phyloP scores from a whole-genome alignment of 2,113 vertebrate species.

The Phycodurus eques region DNA sequence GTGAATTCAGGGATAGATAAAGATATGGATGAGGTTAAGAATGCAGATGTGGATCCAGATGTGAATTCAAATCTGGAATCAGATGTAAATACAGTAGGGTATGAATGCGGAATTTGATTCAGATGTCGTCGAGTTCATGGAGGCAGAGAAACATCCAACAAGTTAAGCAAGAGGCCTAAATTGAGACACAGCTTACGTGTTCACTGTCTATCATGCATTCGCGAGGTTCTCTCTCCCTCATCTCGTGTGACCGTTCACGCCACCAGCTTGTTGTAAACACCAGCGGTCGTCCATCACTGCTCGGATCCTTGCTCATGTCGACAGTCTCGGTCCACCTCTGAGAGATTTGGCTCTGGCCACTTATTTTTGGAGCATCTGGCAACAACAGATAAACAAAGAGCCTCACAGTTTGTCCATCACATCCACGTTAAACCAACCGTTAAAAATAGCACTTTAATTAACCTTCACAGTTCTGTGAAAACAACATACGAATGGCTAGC shows the following conservation, averaged over 20 bases:
- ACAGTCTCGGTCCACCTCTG: slow-evolving; percentile 2
- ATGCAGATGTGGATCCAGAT: background rate
- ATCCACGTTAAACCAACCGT: slow-evolving; percentile 5
- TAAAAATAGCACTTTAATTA: background rate
- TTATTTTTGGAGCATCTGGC: slow-evolving; percentile 1
- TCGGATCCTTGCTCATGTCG: slow-evolving; percentile 1
- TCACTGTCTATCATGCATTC: background rate
- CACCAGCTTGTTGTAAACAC: slow-evolving; percentile 27
- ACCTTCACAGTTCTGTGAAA: slow-evolving; percentile 6
- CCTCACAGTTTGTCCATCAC: background rate
- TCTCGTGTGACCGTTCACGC: background rate
- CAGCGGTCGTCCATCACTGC: slow-evolving; percentile 16
- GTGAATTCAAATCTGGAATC: too few relatives aligned
- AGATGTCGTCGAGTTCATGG: too few relatives aligned
- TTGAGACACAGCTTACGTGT: background rate
- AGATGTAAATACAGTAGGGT: too few relatives aligned
- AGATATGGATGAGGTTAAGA: background rate
- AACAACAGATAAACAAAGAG: slow-evolving; percentile 1
- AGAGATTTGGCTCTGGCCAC: slow-evolving; percentile 2
- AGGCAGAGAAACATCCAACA: too few relatives aligned
- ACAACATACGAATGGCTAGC: background rate
- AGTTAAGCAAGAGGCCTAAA: background rate
- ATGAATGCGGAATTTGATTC: too few relatives aligned
- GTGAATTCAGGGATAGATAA: background rate
- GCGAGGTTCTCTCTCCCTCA: background rate